Evolutionary conservation across 1,140 invertebrate genomes (phyloP), one percentile per base, ranked within the genome.

Genomic region (Oreohelix idahoensis): DNA sequence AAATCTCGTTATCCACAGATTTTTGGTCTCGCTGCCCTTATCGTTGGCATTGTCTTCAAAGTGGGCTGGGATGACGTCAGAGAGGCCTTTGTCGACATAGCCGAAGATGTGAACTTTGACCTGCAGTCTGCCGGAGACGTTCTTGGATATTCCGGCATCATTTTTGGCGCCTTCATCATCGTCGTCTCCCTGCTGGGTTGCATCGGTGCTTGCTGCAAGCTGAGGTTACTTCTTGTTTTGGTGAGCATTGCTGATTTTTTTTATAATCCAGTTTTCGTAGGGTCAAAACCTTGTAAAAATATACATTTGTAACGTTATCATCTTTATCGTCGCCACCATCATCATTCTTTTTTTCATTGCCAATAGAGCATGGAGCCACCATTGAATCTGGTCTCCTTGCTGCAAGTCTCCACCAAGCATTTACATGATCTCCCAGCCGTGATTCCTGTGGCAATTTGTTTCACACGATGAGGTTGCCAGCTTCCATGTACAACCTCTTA

Each of bases 21-120:
- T n/a, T 81, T 84, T 69, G 81, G 80, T 32, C 38, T 83, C 10
- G 69, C 81, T 36, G 23, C n/a, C 13, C 53, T 83, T 26, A 45
- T 79, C 23, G 71, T 71, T 4, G 81, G 81, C 5, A 83, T 85
- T 35, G 74, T 84, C 17, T 82, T 84, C 63, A 84, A 84, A 45
- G 73, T 82, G 5, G 79, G 74, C 36, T 84, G 81, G 81, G 75
- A 82, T 32, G 75, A 42, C 0, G 66, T 83, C 26, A 71, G 81
- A 70, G 82, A 81, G 42, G 81, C 51, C 29, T 81, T 84, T 11
- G 73, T 66, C 15, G 63, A 79, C 5, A 51, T 66, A 5, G 38
- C 51, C 51, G 39, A 23, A 0, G 36, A 79, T 1, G 42, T 75
- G 15, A 51, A 83, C 73, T 73, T 78, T 39, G 70, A 85, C 45